phyloP scores from a whole-genome alignment of 2,797 vertebrate species.

The Microchirus variegatus region DNA sequence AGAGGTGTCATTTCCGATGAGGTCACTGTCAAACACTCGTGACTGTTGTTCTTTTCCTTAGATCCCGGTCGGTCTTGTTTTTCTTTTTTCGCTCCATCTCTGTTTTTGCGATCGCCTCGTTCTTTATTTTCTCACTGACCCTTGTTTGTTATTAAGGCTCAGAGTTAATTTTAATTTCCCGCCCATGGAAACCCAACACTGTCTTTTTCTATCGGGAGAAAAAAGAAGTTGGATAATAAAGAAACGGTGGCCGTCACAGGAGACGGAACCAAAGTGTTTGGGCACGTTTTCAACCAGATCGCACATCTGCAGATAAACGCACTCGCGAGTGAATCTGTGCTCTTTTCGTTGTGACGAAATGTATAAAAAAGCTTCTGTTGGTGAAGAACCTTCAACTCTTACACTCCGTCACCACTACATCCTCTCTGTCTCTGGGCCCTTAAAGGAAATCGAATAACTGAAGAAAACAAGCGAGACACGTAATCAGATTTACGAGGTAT shows the following conservation, averaged over 20 bases:
- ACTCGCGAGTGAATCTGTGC: too few species aligned
- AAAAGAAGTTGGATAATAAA: conserved; percentile 4
- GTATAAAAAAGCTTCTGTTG: too few species aligned
- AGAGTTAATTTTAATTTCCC: conserved; percentile 71
- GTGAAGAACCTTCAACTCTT: too few species aligned
- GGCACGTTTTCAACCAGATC: too few species aligned
- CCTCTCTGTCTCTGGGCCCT: not conserved
- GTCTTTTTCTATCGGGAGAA: conserved; percentile 38
- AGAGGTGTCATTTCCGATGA: conserved; percentile 66
- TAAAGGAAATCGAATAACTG: not conserved
- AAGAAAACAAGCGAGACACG: too few species aligned
- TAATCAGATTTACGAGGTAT: too few species aligned
- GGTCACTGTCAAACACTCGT: conserved; percentile 55
- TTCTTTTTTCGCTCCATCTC: conserved; percentile 57
- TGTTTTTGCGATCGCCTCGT: conserved; percentile 54
- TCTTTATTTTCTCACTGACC: conserved; percentile 66
- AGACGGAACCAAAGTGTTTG: conserved; percentile 4
- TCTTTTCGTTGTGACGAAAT: too few species aligned
- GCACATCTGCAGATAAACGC: too few species aligned
- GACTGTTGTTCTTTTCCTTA: conserved; percentile 56
- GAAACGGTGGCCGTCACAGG: conserved; percentile 12
- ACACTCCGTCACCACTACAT: not conserved
- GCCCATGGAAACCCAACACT: conserved; percentile 61
- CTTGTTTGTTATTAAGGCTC: conserved; percentile 72
- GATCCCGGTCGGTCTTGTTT: conserved; percentile 33